These are phyloP conservation scores for Drosophila quadrilineata DNA, from an alignment of 1,140 invertebrate species.

Conservation along the genomic window DNA sequence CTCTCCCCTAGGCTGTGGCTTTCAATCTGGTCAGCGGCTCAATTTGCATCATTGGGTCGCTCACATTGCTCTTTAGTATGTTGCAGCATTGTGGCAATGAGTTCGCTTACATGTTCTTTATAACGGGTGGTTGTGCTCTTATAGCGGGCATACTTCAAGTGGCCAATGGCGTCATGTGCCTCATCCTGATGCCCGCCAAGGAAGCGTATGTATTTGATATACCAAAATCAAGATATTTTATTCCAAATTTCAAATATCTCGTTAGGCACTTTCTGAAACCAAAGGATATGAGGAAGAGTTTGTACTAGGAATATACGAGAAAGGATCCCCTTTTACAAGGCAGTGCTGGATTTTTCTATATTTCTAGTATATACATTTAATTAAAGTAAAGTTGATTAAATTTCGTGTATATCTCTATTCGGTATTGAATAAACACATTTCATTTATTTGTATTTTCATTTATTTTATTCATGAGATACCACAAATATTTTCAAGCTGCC, in stretches of 20 bases:
- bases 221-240: too few species aligned
- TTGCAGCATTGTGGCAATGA: slow-evolving; percentile 43
- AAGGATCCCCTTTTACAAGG: too few species aligned
- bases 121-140: slow-evolving; percentile 19
- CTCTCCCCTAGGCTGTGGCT: slow-evolving; percentile 50
- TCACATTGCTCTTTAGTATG: slow-evolving; percentile 36
- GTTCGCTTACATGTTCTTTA: slow-evolving; percentile 28
- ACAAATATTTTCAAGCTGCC: slow-evolving; percentile 8
- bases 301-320: too few species aligned
- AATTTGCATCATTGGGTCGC: slow-evolving; percentile 11
- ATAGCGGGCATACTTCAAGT: slow-evolving; percentile 51
- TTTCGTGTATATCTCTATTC: not conserved
- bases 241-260: too few species aligned
- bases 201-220: slow-evolving; percentile 58
- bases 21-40: slow-evolving; percentile 48
- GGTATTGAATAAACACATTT: not conserved
- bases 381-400: slow-evolving; percentile 31
- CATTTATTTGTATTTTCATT: slow-evolving; percentile 14
- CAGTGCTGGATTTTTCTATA: too few species aligned
- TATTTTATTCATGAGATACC: slow-evolving; percentile 20
- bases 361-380: too few species aligned
- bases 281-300: too few species aligned
- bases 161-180: slow-evolving; percentile 45
- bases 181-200: slow-evolving; percentile 34
- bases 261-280: slow-evolving; percentile 12